A percentile compares a stretch with the other conserved stretches of the same genome.
Evolutionary conservation across 2,888 invertebrate species (phyloP).

Genomic region (Gandaritis pyraliata): DNA sequence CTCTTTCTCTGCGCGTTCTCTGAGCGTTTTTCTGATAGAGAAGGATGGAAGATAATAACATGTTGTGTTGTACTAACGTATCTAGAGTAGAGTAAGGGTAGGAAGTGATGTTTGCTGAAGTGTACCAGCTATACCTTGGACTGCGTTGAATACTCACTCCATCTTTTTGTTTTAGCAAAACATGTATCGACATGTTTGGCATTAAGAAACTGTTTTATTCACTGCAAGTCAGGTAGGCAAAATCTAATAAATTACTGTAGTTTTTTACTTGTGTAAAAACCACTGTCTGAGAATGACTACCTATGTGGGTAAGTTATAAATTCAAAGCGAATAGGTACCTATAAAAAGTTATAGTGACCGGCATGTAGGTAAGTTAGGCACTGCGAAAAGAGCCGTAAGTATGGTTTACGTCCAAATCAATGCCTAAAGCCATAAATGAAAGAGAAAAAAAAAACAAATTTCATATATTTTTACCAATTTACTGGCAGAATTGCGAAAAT

Average conservation of each 20-base stretch:
- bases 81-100: no score
- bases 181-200: slow-evolving; percentile 58
- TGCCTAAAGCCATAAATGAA: no score
- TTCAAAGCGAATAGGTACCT: neutral
- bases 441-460: no score
- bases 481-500: no score
- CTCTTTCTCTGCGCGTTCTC: no score
- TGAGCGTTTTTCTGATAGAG: no score
- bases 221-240: slow-evolving; percentile 44
- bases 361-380: no score
- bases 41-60: no score
- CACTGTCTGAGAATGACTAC: slow-evolving; percentile 14
- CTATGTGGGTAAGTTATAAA: slow-evolving; percentile 6
- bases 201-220: slow-evolving; percentile 46
- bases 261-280: slow-evolving; percentile 26
- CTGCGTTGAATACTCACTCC: slow-evolving; percentile 13
- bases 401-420: no score
- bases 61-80: no score
- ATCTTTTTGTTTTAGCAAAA: slow-evolving; percentile 56
- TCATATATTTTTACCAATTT: no score
- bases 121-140: slow-evolving; percentile 2
- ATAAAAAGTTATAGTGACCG: neutral
- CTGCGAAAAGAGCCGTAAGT: no score
- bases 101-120: neutral
- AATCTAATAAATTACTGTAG: slow-evolving; percentile 31